Conservation (phyloP, 2,888 invertebrate species). For the Megamerina dolium region DNA sequence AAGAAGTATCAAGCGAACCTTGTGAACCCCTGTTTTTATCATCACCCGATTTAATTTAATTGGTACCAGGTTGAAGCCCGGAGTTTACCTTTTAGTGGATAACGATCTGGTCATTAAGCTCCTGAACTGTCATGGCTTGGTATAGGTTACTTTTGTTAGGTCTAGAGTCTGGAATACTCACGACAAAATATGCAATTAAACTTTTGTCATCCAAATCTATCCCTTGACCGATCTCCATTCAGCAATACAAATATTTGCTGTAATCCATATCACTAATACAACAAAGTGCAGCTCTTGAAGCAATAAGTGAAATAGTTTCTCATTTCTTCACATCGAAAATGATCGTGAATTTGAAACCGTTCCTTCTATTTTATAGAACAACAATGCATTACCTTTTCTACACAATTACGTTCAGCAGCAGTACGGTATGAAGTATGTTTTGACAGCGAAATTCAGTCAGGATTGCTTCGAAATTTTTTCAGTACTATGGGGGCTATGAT, state of each 20-base stretch:
- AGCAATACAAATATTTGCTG: slow-evolving; percentile 7
- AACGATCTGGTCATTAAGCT: slow-evolving; percentile 7
- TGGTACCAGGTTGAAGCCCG: slow-evolving; percentile 1
- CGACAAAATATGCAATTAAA: slow-evolving; percentile 11
- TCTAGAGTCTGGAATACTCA: slow-evolving; percentile 11
- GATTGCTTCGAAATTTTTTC: too few species aligned
- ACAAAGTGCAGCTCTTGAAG: too few species aligned
- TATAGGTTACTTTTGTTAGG: slow-evolving; percentile 9
- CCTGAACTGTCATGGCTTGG: slow-evolving; percentile 6
- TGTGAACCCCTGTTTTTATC: neutral
- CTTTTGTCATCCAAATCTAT: slow-evolving; percentile 10
- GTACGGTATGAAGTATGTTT: too few species aligned
- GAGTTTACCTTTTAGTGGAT: slow-evolving; percentile 8
- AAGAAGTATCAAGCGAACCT: neutral
- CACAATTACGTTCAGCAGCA: too few species aligned
- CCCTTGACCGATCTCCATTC: slow-evolving; percentile 6
- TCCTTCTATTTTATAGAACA: too few species aligned
- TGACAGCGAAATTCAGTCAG: too few species aligned
- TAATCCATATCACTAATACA: too few species aligned
- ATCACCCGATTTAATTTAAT: neutral
- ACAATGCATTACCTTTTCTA: too few species aligned
- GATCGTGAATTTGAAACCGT: too few species aligned
- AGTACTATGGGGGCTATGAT: too few species aligned
- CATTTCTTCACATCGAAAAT: too few species aligned
- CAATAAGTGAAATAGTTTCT: too few species aligned